Evolutionary conservation across 2,888 invertebrate species (phyloP).

Genomic region (Calameuta filiformis): DNA sequence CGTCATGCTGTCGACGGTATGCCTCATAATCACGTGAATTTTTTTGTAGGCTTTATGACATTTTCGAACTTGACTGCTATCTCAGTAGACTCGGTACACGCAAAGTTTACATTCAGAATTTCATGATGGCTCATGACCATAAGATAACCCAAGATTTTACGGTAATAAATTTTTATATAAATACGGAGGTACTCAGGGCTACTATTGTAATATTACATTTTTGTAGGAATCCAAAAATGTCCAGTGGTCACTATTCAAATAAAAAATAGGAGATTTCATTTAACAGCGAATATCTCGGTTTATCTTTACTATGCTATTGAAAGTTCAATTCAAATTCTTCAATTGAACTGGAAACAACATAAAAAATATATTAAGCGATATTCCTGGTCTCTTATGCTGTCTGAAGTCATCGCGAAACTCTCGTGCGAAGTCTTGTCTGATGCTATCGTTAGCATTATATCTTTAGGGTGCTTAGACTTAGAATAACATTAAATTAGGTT

Average conservation of each 20-base stretch:
- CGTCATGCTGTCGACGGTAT: background rate
- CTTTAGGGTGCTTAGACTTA: slow-evolving; percentile 41
- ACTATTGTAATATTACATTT: background rate
- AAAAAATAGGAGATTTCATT: background rate
- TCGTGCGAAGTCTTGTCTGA: slow-evolving; percentile 24
- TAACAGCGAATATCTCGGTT: no score
- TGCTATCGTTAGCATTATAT: slow-evolving; percentile 39
- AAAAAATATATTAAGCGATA: background rate
- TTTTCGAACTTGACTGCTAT: slow-evolving; percentile 44
- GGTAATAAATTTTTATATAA: no score
- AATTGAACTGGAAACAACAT: background rate
- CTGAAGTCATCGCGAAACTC: slow-evolving; percentile 15
- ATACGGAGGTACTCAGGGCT: background rate
- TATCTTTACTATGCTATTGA: no score
- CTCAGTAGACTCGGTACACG: slow-evolving; percentile 30
- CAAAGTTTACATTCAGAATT: slow-evolving; percentile 26
- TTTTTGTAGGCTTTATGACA: slow-evolving; percentile 28
- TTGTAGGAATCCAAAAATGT: background rate
- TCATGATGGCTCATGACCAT: background rate
- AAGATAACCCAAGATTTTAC: background rate
- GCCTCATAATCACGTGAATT: background rate
- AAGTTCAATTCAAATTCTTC: no score
- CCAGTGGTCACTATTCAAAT: background rate
- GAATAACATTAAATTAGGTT: slow-evolving; percentile 36
- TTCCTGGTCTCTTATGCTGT: background rate